Conservation (phyloP, 2,888 invertebrate species). For the Chouioia cunea region DNA sequence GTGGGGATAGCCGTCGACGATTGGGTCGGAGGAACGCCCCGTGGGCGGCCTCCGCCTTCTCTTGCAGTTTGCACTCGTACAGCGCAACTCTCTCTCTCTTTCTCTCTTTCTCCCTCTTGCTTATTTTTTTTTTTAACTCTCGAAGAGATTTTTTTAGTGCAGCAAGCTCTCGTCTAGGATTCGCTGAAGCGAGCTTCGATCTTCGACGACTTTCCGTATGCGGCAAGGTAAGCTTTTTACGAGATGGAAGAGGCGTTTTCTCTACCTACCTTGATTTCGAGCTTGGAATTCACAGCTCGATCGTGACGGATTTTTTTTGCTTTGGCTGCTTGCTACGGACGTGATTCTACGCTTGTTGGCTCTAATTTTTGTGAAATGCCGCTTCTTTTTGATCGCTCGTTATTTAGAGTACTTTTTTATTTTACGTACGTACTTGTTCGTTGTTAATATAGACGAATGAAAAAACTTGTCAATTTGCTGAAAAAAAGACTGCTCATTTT, state of each 20-base stretch:
- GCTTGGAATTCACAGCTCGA: no score
- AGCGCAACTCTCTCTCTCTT: neutral
- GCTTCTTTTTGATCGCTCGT: no score
- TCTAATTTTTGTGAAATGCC: no score
- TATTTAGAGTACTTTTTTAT: no score
- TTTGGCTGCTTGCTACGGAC: neutral
- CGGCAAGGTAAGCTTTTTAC: no score
- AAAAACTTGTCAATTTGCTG: no score
- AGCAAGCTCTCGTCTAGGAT: conserved; percentile 19
- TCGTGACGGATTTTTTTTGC: conserved; percentile 4
- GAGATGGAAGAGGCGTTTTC: neutral
- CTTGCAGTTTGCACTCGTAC: conserved; percentile 3
- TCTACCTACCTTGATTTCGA: conserved; percentile 5
- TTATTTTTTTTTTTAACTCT: neutral
- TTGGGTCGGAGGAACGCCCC: conserved; percentile 44
- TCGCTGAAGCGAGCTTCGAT: conserved; percentile 5
- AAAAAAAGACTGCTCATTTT: no score
- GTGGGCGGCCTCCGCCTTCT: conserved; percentile 16
- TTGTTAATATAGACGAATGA: no score
- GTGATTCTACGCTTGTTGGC: neutral
- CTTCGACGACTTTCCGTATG: conserved; percentile 13
- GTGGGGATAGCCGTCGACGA: conserved; percentile 24
- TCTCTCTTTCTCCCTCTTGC: conserved; percentile 26
- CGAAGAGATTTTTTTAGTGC: neutral
- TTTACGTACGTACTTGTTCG: no score